phyloP scores from a whole-genome alignment of 30 jellyfish, hydroid and myxozoan species.

The Cassiopea xamachana region DNA sequence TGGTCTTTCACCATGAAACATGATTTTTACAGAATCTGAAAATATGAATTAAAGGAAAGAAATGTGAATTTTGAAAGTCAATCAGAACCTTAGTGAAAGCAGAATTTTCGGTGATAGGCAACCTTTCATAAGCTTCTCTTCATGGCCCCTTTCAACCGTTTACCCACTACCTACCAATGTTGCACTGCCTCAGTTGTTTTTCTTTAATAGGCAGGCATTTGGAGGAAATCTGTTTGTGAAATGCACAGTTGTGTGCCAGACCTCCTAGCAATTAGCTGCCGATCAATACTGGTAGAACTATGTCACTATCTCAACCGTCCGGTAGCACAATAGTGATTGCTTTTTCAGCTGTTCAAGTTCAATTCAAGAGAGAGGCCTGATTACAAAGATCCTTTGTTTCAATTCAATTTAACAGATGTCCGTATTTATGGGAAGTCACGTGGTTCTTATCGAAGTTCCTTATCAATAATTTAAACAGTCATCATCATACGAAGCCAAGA shows the following conservation, averaged over 20 bases:
- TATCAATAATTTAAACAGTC: constrained; percentile 33
- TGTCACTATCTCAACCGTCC: background rate
- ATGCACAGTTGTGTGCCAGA: background rate
- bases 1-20: too few relatives aligned
- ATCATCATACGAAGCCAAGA: background rate
- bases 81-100: too few relatives aligned
- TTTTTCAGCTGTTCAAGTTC: background rate
- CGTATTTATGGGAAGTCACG: constrained; percentile 43
- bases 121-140: too few relatives aligned
- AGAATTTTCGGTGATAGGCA: too few relatives aligned
- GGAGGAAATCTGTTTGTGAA: too few relatives aligned
- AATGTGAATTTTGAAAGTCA: too few relatives aligned
- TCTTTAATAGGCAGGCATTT: too few relatives aligned
- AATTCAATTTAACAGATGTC: constrained; percentile 9
- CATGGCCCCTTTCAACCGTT: too few relatives aligned
- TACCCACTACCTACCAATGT: too few relatives aligned
- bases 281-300: background rate
- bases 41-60: too few relatives aligned
- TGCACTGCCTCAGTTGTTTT: too few relatives aligned
- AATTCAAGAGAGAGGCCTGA: background rate
- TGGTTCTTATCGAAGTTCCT: constrained; percentile 39
- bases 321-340: background rate
- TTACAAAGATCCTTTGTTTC: background rate
- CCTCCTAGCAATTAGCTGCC: background rate
- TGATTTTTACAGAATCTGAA: too few relatives aligned